Percentiles rank a stretch among this genome's conserved stretches.
phyloP scores from a whole-genome alignment of 2,113 vertebrate species.

The Pollachius pollachius region DNA sequence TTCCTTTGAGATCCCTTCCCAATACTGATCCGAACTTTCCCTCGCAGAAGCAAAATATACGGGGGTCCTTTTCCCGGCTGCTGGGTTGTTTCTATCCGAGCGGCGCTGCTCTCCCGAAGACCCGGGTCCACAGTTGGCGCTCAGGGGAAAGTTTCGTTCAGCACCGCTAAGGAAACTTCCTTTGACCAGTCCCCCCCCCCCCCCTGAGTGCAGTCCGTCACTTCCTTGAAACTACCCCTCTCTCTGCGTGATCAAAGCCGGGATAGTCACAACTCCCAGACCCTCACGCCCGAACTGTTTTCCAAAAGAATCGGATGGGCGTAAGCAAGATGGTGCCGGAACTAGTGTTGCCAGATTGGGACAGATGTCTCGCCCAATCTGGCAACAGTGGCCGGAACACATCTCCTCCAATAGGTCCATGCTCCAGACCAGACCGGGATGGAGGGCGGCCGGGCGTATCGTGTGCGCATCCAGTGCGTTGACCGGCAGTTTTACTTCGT shows the following conservation, averaged over 20 bases:
- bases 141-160: conserved; percentile 69
- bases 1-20: conserved; percentile 47
- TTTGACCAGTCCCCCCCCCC: conserved; percentile 55
- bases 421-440: too few species aligned
- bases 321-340: conserved; percentile 40
- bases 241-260: not conserved
- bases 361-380: conserved; percentile 8
- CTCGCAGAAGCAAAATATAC: conserved; percentile 29
- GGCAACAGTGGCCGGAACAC: not conserved
- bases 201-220: conserved; percentile 68
- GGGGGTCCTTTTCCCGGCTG: conserved; percentile 37
- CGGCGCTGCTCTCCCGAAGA: too few species aligned
- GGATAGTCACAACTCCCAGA: not conserved
- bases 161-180: conserved; percentile 75
- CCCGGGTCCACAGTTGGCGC: conserved; percentile 28
- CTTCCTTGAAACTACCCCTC: conserved; percentile 71
- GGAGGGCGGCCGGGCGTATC: too few species aligned
- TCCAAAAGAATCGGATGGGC: conserved; percentile 7
- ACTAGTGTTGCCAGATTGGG: not conserved
- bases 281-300: conserved; percentile 37
- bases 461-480: too few species aligned
- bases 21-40: conserved; percentile 50
- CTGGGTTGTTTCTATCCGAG: conserved; percentile 21
- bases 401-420: too few species aligned
- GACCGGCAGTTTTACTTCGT: too few species aligned